These are phyloP conservation scores for Lycocorax pyrrhopterus DNA, from an alignment of 2,113 vertebrate species.

Conservation along the genomic window DNA sequence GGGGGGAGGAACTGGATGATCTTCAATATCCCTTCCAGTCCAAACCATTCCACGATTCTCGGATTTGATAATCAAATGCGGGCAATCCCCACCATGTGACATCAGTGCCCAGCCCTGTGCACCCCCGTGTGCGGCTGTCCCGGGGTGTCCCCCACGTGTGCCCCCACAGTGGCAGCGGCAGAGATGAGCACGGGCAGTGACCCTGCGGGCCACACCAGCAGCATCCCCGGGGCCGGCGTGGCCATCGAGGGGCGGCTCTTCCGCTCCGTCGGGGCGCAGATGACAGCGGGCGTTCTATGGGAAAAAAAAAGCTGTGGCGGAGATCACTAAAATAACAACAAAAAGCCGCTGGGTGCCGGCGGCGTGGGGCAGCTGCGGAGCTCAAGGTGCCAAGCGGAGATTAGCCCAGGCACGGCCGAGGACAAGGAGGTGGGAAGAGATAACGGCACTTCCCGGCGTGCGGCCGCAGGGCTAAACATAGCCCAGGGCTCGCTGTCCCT, in stretches of 20 bases:
- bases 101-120: rapidly evolving
- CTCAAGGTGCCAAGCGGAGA: conserved; percentile 32
- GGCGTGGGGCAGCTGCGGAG: neutral
- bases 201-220: neutral
- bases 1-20: neutral
- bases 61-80: rapidly evolving
- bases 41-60: rapidly evolving
- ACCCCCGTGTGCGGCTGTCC: neutral
- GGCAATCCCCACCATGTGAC: rapidly evolving
- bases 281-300: neutral
- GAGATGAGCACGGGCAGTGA: rapidly evolving
- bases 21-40: neutral
- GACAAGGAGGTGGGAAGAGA: conserved; percentile 48
- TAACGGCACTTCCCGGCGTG: neutral
- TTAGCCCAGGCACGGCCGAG: neutral
- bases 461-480: neutral
- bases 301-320: neutral
- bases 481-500: neutral
- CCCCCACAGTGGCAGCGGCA: rapidly evolving
- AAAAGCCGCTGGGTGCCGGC: neutral
- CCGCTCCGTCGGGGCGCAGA: rapidly evolving
- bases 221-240: rapidly evolving
- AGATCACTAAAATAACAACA: neutral
- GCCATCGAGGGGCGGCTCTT: neutral
- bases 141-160: rapidly evolving